A percentile compares a stretch with the other conserved stretches of the same genome.
Conservation (phyloP, 2,888 invertebrate species). For the Serripes groenlandicus region DNA sequence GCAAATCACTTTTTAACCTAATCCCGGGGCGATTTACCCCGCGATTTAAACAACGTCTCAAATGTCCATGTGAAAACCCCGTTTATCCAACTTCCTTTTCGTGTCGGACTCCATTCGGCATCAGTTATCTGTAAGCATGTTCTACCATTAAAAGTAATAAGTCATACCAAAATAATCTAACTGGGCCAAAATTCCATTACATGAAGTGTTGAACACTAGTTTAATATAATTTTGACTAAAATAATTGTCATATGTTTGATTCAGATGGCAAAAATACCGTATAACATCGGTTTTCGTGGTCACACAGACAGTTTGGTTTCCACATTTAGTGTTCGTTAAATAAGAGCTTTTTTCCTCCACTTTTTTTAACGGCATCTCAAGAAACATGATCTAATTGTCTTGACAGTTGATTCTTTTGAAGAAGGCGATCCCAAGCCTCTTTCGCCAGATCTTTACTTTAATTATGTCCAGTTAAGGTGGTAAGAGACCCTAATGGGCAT, state of each 20-base stretch:
- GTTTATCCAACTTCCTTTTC: conserved; percentile 68
- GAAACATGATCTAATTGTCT: too few relatives aligned
- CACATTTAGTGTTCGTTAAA: too few relatives aligned
- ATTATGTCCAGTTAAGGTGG: too few relatives aligned
- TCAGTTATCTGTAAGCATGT: conserved; percentile 38
- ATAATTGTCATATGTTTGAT: not conserved
- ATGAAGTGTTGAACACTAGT: not conserved
- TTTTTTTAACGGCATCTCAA: too few relatives aligned
- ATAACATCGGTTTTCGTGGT: not conserved
- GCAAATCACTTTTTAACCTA: not conserved
- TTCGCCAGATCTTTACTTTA: too few relatives aligned
- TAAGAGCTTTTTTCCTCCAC: too few relatives aligned
- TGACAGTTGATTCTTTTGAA: too few relatives aligned
- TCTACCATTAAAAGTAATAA: not conserved
- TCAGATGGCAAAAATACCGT: too few relatives aligned
- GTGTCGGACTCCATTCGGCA: conserved; percentile 76
- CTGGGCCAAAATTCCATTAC: not conserved
- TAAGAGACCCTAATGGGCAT: too few relatives aligned
- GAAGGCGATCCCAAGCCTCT: too few relatives aligned
- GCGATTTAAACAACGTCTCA: not conserved
- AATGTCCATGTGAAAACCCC: conserved; percentile 35
- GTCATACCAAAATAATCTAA: not conserved
- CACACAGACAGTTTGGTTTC: too few relatives aligned
- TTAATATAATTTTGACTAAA: not conserved
- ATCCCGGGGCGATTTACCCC: not conserved